A percentile compares a stretch with the other conserved stretches of the same genome.
These are phyloP conservation scores for Laupala kohalensis DNA, from an alignment of 1,140 invertebrate genomes.

Conservation along the genomic window DNA sequence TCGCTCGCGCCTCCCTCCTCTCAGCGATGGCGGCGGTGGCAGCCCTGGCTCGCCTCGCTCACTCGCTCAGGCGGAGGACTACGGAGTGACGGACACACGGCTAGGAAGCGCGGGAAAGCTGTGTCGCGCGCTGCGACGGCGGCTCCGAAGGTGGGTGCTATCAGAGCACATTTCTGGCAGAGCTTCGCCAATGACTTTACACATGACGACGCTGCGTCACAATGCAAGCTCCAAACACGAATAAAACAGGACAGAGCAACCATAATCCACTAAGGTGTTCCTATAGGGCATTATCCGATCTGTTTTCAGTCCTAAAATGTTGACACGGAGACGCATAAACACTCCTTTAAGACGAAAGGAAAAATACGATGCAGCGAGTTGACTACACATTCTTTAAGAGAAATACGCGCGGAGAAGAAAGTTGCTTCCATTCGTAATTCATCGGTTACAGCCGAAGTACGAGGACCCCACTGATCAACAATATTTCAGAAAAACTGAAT, in stretches of 20 bases:
- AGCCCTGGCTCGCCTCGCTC: background rate
- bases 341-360: no score
- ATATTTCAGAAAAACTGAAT: no score
- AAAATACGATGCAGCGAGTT: conserved; percentile 27
- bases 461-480: no score
- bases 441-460: no score
- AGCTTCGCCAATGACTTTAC: no score
- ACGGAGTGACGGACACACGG: background rate
- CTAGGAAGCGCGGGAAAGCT: conserved; percentile 22
- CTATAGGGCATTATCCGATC: no score
- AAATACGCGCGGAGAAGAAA: conserved; percentile 27
- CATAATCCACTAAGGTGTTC: background rate
- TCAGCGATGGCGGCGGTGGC: conserved; percentile 3
- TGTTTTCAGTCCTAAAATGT: no score
- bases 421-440: conserved; percentile 35
- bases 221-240: no score
- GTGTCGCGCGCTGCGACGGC: conserved; percentile 22
- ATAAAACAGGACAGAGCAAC: conserved; percentile 7
- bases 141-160: conserved; percentile 23
- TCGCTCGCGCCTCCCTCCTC: background rate
- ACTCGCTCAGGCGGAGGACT: background rate
- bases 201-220: no score
- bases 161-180: no score
- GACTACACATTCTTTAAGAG: conserved; percentile 30
- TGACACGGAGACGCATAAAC: no score